These are phyloP conservation scores for Malurus elegans DNA, from an alignment of 2,113 vertebrate species.

Conservation along the genomic window DNA sequence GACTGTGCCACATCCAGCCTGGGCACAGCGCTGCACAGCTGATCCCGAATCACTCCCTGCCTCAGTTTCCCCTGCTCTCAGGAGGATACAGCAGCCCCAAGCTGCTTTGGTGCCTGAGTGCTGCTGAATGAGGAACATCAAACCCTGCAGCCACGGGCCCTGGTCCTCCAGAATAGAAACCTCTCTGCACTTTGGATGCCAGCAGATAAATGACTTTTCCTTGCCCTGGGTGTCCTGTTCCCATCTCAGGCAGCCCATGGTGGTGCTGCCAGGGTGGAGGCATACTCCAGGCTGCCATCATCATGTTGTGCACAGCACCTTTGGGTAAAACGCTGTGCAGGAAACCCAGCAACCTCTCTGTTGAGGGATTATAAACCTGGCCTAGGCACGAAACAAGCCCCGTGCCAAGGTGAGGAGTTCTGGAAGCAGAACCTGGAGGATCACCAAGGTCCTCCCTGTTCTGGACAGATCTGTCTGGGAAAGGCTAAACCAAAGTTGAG, in stretches of 20 bases:
- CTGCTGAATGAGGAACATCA: not conserved
- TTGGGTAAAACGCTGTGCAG: not conserved
- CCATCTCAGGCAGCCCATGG: rapidly evolving
- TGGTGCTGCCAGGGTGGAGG: not conserved
- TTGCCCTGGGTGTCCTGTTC: rapidly evolving
- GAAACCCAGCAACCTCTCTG: not conserved
- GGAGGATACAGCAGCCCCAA: not conserved
- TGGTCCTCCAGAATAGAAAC: not conserved
- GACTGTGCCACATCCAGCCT: not conserved
- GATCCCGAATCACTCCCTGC: not conserved
- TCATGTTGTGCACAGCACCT: rapidly evolving
- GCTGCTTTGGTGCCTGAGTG: not conserved
- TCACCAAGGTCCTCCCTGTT: not conserved
- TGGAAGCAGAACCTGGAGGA: not conserved
- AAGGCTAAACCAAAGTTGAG: not conserved
- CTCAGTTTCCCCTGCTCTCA: not conserved
- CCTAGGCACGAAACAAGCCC: not conserved
- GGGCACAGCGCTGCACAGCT: not conserved
- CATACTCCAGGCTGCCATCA: not conserved
- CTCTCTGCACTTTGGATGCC: not conserved
- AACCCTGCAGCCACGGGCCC: not conserved
- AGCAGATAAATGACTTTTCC: not conserved
- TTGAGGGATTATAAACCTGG: not conserved
- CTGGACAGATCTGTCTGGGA: not conserved
- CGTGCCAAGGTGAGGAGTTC: not conserved